Conservation (phyloP, 2,797 vertebrate species). For the Pangasius djambal region DNA sequence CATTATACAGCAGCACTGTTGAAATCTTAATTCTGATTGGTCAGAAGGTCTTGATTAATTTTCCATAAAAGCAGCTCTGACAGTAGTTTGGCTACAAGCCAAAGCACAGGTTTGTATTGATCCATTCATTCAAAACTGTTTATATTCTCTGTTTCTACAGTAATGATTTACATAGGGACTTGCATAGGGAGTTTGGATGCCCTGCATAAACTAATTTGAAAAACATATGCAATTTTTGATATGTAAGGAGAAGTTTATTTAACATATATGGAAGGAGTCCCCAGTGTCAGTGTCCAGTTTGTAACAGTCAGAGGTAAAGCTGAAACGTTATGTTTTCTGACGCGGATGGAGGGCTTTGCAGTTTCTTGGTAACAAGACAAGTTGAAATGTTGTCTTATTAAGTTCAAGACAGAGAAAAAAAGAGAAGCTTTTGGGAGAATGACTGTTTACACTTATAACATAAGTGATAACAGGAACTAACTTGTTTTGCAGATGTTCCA, state of each 20-base stretch:
- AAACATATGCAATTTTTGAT: not conserved
- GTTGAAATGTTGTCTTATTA: not conserved
- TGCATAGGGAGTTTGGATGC: not conserved
- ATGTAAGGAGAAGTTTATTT: not conserved
- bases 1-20: not conserved
- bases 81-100: constrained; percentile 14
- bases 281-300: not conserved
- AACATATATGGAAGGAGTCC: not conserved
- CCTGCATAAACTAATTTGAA: not conserved
- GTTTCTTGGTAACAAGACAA: not conserved
- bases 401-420: not conserved
- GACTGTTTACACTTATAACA: not conserved
- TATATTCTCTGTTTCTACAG: not conserved
- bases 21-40: constrained; percentile 5
- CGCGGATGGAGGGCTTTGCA: not conserved
- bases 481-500: not conserved
- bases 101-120: constrained; percentile 12
- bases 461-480: not conserved
- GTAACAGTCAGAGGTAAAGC: not conserved
- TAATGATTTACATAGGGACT: not conserved
- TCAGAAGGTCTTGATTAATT: constrained; percentile 6
- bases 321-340: not conserved
- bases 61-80: not conserved
- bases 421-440: not conserved
- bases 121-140: not conserved